These are phyloP conservation scores for Andinoacara biseriatus DNA, from an alignment of 2,113 vertebrate genomes.

Conservation along the genomic window DNA sequence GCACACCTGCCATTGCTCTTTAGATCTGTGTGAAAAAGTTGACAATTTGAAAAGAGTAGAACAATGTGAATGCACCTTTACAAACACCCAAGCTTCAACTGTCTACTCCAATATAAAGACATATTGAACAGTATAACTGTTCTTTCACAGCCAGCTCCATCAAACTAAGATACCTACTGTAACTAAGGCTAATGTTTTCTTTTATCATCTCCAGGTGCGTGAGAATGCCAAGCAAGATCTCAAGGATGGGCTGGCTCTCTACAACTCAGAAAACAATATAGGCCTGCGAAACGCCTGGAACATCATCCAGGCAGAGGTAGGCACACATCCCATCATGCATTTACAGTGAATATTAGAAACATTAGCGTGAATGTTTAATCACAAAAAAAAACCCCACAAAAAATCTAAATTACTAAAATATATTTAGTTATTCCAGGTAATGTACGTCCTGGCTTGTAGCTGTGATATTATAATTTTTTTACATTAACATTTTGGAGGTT, in stretches of 20 bases:
- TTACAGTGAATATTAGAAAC: not conserved
- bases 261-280: constrained; percentile 95
- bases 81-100: not conserved
- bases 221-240: constrained; percentile 94
- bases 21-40: not conserved
- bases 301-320: constrained; percentile 98
- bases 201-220: constrained; percentile 83
- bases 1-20: not conserved
- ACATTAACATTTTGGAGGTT: constrained; percentile 11
- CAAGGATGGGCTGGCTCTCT: constrained; percentile 93
- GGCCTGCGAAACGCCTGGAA: constrained; percentile 98
- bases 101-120: not conserved
- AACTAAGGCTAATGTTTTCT: constrained; percentile 9
- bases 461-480: constrained; percentile 3
- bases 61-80: not conserved
- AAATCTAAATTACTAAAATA: constrained; percentile 9
- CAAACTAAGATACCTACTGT: constrained; percentile 11
- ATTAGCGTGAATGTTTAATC: not conserved
- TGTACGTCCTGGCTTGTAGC: constrained; percentile 25
- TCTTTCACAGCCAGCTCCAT: not conserved
- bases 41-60: constrained; percentile 5
- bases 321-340: not conserved
- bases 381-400: not conserved
- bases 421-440: constrained; percentile 43
- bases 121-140: not conserved